Base-by-base conservation (phyloP, 1,140 invertebrate genomes). In the Sitodiplosis mosellana region DNA sequence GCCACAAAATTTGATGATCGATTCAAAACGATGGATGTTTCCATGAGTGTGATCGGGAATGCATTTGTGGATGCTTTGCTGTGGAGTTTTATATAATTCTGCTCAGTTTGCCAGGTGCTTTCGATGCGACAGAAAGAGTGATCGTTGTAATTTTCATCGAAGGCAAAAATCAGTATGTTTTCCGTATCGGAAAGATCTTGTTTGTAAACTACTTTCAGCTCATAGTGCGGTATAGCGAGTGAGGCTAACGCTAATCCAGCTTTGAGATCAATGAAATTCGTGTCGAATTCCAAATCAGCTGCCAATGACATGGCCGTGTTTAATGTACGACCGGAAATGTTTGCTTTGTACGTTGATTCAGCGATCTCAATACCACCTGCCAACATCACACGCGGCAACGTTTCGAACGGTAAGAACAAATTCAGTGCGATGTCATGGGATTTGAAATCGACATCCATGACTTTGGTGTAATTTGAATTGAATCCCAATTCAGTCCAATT, bases 151-250 rank as follows among this genome's bases (percentile, higher is more conserved):
- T 73, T 10, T 27, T 27, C 63, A 44, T 73, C 70, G 33, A 74
- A 69, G 1, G 70, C 70, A 10, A 71, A 64, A 4, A 72, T 69
- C 0, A 81, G 47, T 6, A 68, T 56, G 37, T 75, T 80, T 49
- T 78, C 75, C 0, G 64, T 58, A 19, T 74, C 71, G 0, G 73
- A 74, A 43, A 80, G 77, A 55, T 83, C 76, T 53, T 80, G 80
- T 49, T 75, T 78, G 7, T 76, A 70, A 38, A 69, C 61, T 42
- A 77, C 64, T 46, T 71, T 71, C 14, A 76, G 74, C 51, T 66
- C 71, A 17, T 81, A 81, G 33, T 83, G 63, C 15, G 67, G 67
- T 17, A 83, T 62, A 21, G 74, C 61, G 0, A 73, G 66, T 10
- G 78, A 76, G 6, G 72, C 70, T 11, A 82, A 57, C 40, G 74